Percentiles rank a stretch among this genome's conserved stretches.
Conservation (phyloP, 2,797 vertebrate species). For the Paedocypris micromegethes region DNA sequence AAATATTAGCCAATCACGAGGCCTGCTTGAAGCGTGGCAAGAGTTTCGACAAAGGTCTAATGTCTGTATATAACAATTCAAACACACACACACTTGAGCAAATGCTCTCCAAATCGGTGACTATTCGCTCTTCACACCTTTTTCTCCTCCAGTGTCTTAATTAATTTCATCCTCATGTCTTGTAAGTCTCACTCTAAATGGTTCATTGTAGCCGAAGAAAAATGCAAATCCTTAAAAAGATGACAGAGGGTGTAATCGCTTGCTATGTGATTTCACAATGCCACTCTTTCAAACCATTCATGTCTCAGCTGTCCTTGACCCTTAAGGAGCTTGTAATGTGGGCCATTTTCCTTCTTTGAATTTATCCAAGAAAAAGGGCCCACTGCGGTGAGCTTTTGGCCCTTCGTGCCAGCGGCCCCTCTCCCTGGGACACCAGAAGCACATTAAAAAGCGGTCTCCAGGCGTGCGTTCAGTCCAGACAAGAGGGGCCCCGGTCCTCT, state of each 20-base stretch:
- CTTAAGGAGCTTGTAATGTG: conserved; percentile 81
- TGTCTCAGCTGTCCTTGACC: conserved; percentile 74
- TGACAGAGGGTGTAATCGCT: conserved; percentile 79
- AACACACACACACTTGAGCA: conserved; percentile 17
- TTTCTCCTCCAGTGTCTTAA: conserved; percentile 58
- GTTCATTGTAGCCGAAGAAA: conserved; percentile 52
- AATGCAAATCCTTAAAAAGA: conserved; percentile 64
- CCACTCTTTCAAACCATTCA: conserved; percentile 72
- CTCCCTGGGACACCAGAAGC: conserved; percentile 56
- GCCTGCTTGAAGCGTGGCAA: conserved; percentile 17
- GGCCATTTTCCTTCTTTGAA: conserved; percentile 71
- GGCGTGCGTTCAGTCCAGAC: conserved; percentile 63
- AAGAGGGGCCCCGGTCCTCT: conserved; percentile 58
- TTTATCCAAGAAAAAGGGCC: conserved; percentile 60
- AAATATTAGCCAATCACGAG: conserved; percentile 32
- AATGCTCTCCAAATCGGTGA: conserved; percentile 19
- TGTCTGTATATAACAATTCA: not conserved
- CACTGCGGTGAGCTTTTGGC: conserved; percentile 64
- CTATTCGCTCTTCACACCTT: conserved; percentile 41
- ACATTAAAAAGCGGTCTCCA: conserved; percentile 58
- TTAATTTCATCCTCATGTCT: conserved; percentile 65
- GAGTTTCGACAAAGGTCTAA: conserved; percentile 13
- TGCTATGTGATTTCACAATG: conserved; percentile 77
- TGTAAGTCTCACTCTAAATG: conserved; percentile 58
- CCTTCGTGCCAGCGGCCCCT: conserved; percentile 65